Percentiles rank a stretch among this genome's conserved stretches.
Conservation (phyloP, 2,888 invertebrate species). For the Phoenoteleia sp. region DNA sequence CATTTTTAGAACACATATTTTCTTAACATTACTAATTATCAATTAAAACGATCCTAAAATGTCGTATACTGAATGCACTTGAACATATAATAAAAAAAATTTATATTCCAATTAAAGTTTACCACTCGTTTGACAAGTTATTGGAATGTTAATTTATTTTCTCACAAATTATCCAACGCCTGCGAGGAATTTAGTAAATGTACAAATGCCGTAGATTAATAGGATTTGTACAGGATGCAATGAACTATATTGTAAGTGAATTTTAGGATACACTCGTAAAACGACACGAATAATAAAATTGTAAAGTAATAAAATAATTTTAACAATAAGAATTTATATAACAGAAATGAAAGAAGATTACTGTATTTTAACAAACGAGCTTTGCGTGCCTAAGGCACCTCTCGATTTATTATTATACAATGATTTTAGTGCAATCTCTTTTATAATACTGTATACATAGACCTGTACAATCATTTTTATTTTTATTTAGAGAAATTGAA, state of each 20-base stretch:
- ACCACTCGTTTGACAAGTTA: not conserved
- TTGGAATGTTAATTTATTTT: not conserved
- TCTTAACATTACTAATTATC: no score
- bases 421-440: slow-evolving; percentile 72
- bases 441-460: slow-evolving; percentile 26
- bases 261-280: slow-evolving; percentile 60
- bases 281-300: slow-evolving; percentile 63
- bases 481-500: slow-evolving; percentile 14
- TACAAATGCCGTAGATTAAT: slow-evolving; percentile 77
- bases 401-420: slow-evolving; percentile 80
- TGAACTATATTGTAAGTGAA: slow-evolving; percentile 79
- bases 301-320: slow-evolving; percentile 69
- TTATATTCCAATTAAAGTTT: not conserved
- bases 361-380: slow-evolving; percentile 84
- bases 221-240: slow-evolving; percentile 84
- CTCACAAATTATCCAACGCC: slow-evolving; percentile 34
- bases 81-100: no score
- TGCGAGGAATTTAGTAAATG: slow-evolving; percentile 67
- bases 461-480: slow-evolving; percentile 17
- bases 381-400: slow-evolving; percentile 80
- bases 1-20: no score
- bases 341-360: slow-evolving; percentile 73
- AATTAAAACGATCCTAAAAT: no score
- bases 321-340: slow-evolving; percentile 76
- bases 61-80: no score